A percentile compares a stretch with the other conserved stretches of the same genome.
Evolutionary conservation across 2,113 vertebrate genomes (phyloP).

Genomic region (Mixornis gularis): DNA sequence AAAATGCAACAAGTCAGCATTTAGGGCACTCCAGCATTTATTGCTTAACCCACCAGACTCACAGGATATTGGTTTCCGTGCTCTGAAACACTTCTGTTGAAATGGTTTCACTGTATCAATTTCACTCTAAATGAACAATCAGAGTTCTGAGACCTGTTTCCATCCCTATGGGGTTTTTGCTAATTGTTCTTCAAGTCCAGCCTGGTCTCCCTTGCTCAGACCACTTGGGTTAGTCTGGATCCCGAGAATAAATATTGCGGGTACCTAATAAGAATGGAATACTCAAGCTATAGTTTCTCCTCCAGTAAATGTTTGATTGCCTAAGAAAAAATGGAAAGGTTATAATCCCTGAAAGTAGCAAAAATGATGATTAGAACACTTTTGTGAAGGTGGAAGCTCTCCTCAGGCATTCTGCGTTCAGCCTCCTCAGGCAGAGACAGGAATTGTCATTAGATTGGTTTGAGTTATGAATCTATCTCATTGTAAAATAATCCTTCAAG

Average conservation of each 20-base stretch:
- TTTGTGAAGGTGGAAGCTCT: neutral
- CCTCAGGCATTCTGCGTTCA: neutral
- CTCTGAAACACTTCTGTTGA: neutral
- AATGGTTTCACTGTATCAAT: neutral
- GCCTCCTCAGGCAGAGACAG: neutral
- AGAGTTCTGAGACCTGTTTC: neutral
- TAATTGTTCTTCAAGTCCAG: neutral
- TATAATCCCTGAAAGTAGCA: neutral
- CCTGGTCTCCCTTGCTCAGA: neutral
- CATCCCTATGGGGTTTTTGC: neutral
- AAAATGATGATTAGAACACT: neutral
- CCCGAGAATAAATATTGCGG: neutral
- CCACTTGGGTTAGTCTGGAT: neutral
- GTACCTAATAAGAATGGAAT: neutral
- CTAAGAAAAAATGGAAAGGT: neutral
- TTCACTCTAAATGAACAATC: neutral
- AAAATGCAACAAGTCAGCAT: constrained; percentile 20
- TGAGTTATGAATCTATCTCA: constrained; percentile 7
- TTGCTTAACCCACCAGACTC: neutral
- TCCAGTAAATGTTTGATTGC: neutral
- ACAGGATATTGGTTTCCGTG: neutral
- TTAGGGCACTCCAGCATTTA: neutral
- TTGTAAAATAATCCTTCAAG: constrained; percentile 24
- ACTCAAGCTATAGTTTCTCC: neutral
- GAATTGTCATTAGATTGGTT: neutral